A percentile compares a stretch with the other conserved stretches of the same genome.
These are phyloP conservation scores for Passerculus sandwichensis DNA, from an alignment of 2,797 vertebrate species.

Conservation along the genomic window DNA sequence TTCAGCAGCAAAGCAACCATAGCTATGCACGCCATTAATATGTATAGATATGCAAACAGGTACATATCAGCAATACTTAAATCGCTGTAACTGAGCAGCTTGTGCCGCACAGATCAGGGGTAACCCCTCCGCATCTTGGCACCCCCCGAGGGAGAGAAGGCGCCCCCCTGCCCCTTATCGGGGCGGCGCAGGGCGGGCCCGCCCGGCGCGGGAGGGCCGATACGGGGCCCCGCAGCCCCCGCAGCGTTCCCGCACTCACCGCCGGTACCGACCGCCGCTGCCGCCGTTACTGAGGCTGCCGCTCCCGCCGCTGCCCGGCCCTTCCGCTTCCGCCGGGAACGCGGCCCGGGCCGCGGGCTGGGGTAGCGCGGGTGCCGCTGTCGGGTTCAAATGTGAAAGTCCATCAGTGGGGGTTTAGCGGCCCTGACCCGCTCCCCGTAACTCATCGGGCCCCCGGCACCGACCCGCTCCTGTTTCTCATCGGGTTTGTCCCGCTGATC, in stretches of 20 bases:
- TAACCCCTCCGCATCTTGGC: rapidly evolving
- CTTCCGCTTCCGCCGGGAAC: neutral
- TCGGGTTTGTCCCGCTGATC: rapidly evolving
- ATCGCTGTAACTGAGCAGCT: rapidly evolving
- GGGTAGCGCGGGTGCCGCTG: neutral
- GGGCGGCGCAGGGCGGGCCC: neutral
- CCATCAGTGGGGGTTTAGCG: rapidly evolving
- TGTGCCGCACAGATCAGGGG: rapidly evolving
- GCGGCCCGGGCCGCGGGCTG: neutral
- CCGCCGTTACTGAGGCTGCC: neutral
- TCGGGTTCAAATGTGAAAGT: neutral
- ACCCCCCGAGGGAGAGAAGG: rapidly evolving
- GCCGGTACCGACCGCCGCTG: rapidly evolving
- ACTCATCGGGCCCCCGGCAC: neutral
- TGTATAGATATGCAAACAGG: rapidly evolving
- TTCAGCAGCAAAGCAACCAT: rapidly evolving
- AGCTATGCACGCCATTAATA: rapidly evolving
- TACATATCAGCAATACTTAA: rapidly evolving
- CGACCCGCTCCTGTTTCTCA: rapidly evolving
- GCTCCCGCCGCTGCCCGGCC: neutral
- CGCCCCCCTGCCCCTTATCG: neutral
- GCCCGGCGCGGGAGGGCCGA: neutral
- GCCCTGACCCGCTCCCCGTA: neutral
- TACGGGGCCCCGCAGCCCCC: neutral
- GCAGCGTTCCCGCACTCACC: neutral